phyloP scores from a whole-genome alignment of 2,797 vertebrate species.

The Otus scops region DNA sequence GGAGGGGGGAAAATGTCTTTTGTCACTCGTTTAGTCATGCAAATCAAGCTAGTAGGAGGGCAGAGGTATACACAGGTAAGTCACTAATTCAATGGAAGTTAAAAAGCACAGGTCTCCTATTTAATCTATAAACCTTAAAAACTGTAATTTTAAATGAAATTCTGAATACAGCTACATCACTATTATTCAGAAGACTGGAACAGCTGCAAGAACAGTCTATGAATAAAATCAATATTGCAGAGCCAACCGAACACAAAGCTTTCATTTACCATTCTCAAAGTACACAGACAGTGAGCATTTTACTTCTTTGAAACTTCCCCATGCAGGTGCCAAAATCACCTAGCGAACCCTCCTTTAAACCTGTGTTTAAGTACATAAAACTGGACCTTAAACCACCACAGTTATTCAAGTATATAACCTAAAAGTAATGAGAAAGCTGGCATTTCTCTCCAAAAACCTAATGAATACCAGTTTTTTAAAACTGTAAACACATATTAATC shows the following conservation, averaged over 20 bases:
- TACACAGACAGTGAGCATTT: not conserved
- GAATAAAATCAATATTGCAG: not conserved
- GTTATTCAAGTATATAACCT: not conserved
- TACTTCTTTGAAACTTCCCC: not conserved
- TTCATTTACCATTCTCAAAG: not conserved
- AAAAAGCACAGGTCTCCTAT: not conserved
- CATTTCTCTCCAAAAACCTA: not conserved
- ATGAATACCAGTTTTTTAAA: not conserved
- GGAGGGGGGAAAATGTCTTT: not conserved
- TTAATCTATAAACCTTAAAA: not conserved
- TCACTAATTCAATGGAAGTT: not conserved
- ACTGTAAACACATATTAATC: not conserved
- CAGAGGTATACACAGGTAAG: not conserved
- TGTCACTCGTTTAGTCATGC: not conserved
- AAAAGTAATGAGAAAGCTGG: not conserved
- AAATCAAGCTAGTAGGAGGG: not conserved
- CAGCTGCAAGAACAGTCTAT: not conserved
- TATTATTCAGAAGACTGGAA: not conserved
- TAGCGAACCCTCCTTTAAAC: not conserved
- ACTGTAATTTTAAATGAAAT: not conserved
- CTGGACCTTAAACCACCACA: not conserved
- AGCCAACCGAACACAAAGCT: slow-evolving; percentile 1
- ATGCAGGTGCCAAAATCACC: not conserved
- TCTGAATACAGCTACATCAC: not conserved
- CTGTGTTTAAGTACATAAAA: not conserved